A percentile compares a stretch with the other conserved stretches of the same genome.
phyloP scores from a whole-genome alignment of 30 jellyfish, hydroid and myxozoan species.

The Cassiopea andromeda region DNA sequence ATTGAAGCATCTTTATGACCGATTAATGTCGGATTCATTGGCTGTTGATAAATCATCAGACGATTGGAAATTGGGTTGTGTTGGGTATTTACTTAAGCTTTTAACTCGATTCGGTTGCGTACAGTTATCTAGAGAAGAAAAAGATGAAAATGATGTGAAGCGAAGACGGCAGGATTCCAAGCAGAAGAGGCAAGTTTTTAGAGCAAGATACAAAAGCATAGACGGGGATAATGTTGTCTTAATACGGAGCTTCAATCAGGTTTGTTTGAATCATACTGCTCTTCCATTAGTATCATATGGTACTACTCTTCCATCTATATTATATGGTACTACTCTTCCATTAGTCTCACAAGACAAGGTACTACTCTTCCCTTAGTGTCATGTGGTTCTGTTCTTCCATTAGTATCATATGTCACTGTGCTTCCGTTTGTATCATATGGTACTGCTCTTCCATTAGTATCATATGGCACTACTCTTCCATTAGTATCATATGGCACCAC shows the following conservation, averaged over 20 bases:
- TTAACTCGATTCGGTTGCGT: conserved; percentile 95
- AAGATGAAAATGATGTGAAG: conserved; percentile 59
- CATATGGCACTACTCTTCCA: too few species aligned
- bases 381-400: too few species aligned
- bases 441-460: too few species aligned
- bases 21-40: conserved; percentile 61
- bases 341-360: too few species aligned
- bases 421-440: too few species aligned
- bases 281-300: too few species aligned
- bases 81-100: conserved; percentile 84
- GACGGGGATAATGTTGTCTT: conserved; percentile 96
- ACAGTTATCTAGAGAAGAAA: conserved; percentile 47
- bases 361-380: too few species aligned
- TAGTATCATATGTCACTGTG: too few species aligned
- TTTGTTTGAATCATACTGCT: not conserved
- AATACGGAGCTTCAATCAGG: conserved; percentile 92
- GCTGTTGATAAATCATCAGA: conserved; percentile 58
- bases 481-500: too few species aligned
- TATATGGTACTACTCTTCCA: too few species aligned
- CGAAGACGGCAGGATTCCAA: conserved; percentile 31
- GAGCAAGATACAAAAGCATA: conserved; percentile 97
- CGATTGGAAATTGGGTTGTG: conserved; percentile 87
- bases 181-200: conserved; percentile 77
- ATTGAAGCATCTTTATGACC: conserved; percentile 69
- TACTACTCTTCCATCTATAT: too few species aligned